Evolutionary conservation across 2,113 vertebrate species (phyloP).

Genomic region (Cinclus mexicanus): DNA sequence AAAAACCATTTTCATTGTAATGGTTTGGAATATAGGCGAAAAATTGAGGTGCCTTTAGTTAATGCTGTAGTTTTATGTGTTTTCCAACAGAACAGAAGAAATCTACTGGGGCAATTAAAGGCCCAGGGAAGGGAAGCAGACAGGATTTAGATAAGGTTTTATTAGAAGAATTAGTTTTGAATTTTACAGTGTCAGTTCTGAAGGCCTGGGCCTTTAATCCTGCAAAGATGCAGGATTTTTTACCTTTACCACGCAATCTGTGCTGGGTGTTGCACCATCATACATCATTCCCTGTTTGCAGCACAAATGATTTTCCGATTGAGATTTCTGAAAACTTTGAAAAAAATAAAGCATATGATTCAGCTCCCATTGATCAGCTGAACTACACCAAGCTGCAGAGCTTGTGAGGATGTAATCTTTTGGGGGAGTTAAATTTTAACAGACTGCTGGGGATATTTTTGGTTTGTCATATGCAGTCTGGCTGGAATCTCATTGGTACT

Average conservation of each 20-base stretch:
- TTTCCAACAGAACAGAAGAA: neutral
- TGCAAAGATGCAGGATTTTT: neutral
- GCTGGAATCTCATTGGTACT: constrained; percentile 21
- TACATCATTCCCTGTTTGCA: neutral
- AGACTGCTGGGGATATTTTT: constrained; percentile 55
- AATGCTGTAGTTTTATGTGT: neutral
- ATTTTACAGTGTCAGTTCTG: neutral
- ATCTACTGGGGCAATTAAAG: neutral
- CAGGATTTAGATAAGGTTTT: constrained; percentile 12
- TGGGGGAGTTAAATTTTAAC: constrained; percentile 47
- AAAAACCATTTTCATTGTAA: neutral
- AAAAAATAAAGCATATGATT: constrained; percentile 28
- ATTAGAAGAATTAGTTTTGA: neutral
- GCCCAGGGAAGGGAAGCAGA: neutral
- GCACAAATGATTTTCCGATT: neutral
- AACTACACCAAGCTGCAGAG: constrained; percentile 5
- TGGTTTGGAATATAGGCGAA: neutral
- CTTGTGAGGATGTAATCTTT: constrained; percentile 22
- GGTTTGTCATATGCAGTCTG: constrained; percentile 34
- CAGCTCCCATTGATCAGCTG: constrained; percentile 55
- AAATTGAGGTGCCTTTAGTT: constrained; percentile 37
- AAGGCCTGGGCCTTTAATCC: neutral
- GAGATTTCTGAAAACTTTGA: neutral
- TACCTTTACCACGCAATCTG: neutral
- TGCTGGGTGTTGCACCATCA: neutral